Evolutionary conservation across 2,113 vertebrate genomes (phyloP).

Genomic region (Acanthochromis polyacanthus): DNA sequence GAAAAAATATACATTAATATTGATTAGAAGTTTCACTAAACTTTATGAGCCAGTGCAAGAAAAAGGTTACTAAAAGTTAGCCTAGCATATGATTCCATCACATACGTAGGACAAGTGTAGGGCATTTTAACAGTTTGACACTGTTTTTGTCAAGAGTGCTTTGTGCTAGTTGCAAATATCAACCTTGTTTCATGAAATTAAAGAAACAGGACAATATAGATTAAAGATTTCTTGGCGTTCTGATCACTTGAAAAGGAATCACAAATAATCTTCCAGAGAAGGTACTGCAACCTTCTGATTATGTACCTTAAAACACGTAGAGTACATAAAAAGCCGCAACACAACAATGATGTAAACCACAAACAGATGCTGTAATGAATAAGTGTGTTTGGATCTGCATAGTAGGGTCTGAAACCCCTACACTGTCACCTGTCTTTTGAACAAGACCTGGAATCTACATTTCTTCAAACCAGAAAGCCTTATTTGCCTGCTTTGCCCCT

Average conservation of each 20-base stretch:
- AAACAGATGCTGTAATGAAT: constrained; percentile 44
- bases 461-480: constrained; percentile 21
- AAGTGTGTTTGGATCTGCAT: constrained; percentile 43
- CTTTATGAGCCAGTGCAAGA: constrained; percentile 38
- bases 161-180: constrained; percentile 16
- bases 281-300: constrained; percentile 13
- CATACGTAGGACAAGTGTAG: constrained; percentile 36
- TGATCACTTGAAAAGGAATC: constrained; percentile 25
- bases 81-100: constrained; percentile 17
- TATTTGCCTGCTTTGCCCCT: constrained; percentile 16
- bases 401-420: constrained; percentile 17
- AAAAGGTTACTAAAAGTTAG: constrained; percentile 6
- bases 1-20: not conserved
- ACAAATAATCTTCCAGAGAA: constrained; percentile 5
- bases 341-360: constrained; percentile 27
- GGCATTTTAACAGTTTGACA: constrained; percentile 14
- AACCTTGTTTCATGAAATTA: not conserved
- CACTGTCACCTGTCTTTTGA: constrained; percentile 34
- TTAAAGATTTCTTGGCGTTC: constrained; percentile 13
- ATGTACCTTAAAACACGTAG: constrained; percentile 38
- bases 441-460: constrained; percentile 42
- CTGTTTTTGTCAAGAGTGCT: constrained; percentile 32
- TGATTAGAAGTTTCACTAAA: constrained; percentile 7
- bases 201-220: not conserved
- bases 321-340: constrained; percentile 39